Percentiles rank a stretch among this genome's conserved stretches.
Conservation (phyloP, 2,888 invertebrate species). For the Athalia circularis region DNA sequence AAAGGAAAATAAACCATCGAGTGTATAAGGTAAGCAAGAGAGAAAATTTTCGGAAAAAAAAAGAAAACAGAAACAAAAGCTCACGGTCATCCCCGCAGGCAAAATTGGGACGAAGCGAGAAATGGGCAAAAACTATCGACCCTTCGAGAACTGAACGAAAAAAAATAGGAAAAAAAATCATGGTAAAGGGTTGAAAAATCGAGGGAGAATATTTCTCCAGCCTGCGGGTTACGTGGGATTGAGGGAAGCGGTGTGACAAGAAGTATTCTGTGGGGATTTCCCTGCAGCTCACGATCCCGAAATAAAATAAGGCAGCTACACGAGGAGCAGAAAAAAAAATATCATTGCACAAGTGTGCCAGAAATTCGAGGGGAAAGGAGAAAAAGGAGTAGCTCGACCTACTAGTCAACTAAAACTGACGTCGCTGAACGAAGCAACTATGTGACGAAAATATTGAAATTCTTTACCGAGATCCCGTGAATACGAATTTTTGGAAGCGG, state of each 20-base stretch:
- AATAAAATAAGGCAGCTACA: conserved; percentile 36
- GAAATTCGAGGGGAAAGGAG: background rate
- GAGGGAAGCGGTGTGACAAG: conserved; percentile 29
- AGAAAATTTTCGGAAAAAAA: conserved; percentile 5
- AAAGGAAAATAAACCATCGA: background rate
- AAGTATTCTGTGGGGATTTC: conserved; percentile 43
- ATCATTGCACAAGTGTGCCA: conserved; percentile 38
- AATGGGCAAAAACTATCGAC: conserved; percentile 8
- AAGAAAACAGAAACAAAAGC: conserved; percentile 3
- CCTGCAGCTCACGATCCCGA: conserved; percentile 27
- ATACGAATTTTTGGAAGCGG: background rate
- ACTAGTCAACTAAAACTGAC: conserved; percentile 24
- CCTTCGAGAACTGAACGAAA: conserved; percentile 2
- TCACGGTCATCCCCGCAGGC: conserved; percentile 1
- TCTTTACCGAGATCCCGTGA: conserved; percentile 46
- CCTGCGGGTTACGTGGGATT: conserved; percentile 26
- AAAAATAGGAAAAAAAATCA: conserved; percentile 7
- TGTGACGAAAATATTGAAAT: conserved; percentile 61
- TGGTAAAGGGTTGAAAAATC: conserved; percentile 39
- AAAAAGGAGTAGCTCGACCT: background rate
- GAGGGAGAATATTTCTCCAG: conserved; percentile 43
- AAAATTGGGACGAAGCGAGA: background rate
- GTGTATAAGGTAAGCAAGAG: background rate
- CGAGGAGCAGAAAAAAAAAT: conserved; percentile 11
- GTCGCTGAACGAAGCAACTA: conserved; percentile 45